Evolutionary conservation across 2,888 invertebrate species (phyloP), one percentile per base, ranked within the genome.

Genomic region (Lydus trimaculatus): DNA sequence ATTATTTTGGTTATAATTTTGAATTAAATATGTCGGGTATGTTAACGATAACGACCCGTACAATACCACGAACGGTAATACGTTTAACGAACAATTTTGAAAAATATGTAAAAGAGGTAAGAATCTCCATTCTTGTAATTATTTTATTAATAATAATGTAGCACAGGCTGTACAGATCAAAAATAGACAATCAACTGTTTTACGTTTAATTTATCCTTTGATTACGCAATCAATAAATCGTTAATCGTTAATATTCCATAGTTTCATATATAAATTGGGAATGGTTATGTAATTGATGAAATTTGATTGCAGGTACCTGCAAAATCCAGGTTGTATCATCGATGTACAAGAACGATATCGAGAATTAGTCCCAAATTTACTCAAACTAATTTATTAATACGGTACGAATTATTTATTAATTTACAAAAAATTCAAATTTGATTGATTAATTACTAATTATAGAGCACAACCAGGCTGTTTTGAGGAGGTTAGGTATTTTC

Each of bases 11-110:
- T 8, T 43, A 17, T 17, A 5, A 5, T n/a, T n/a, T 15, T 43
- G 5, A 61, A n/a, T n/a, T n/a, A 65, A 73, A 65, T 65, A 80
- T 81, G 80, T 78, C 80, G 64, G 76, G 72, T 72, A 80, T 88
- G 83, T 83, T 88, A 74, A 85, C 85, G 66, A 79, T 87, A 77
- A 84, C 86, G 73, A 83, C 86, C 74, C 85, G 88, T 73, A 85
- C 83, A 77, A 75, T 87, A 77, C 86, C 86, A 73, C 84, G 86
- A 71, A 76, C 80, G 76, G 80, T 83, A 76, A 63, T 80, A 58
- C 79, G 82, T 62, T 77, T 82, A 74, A 79, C 79, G 72, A 82
- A 80, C 73, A 78, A 74, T 73, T 62, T 83, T 70, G 83, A 82
- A 72, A 81, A 78, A 73, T 78, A 75, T 75, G 65, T 78, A 63